A percentile compares a stretch with the other conserved stretches of the same genome.
Evolutionary conservation across 2,113 vertebrate genomes (phyloP).

Genomic region (Gila orcuttii): DNA sequence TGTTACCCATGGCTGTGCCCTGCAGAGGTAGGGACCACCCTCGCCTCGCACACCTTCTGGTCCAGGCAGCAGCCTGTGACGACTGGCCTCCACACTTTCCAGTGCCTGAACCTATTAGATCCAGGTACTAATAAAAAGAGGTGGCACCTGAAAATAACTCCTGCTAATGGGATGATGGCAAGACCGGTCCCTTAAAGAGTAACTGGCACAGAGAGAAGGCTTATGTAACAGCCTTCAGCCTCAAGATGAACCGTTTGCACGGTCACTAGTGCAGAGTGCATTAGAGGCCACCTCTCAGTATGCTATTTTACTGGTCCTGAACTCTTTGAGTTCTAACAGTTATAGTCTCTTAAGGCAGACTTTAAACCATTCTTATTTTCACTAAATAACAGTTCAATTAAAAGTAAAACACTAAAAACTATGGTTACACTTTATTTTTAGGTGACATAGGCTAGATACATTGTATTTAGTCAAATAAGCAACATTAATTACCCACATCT

Average conservation of each 20-base stretch:
- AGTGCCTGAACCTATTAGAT: conserved; percentile 48
- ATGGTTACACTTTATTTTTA: too few relatives aligned
- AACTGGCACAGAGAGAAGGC: conserved; percentile 18
- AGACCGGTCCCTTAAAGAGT: conserved; percentile 24
- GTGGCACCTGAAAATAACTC: conserved; percentile 48
- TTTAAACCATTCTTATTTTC: background rate
- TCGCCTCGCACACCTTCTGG: background rate
- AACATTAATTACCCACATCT: too few relatives aligned
- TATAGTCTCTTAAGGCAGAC: background rate
- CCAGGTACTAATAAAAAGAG: conserved; percentile 18
- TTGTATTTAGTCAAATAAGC: too few relatives aligned
- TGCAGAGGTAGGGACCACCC: background rate
- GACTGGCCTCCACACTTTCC: conserved; percentile 15
- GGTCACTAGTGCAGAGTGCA: conserved; percentile 2
- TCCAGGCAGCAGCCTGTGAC: background rate
- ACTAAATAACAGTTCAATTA: background rate
- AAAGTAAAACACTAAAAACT: too few relatives aligned
- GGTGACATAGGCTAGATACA: too few relatives aligned
- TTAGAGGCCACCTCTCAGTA: background rate
- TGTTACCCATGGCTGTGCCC: conserved; percentile 48
- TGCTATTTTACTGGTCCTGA: background rate
- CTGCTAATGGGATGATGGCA: conserved; percentile 50
- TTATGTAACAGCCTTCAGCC: conserved; percentile 32
- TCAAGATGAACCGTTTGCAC: background rate
- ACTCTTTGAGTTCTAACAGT: background rate